Evolutionary conservation across 2,888 invertebrate species (phyloP), one percentile per base, ranked within the genome.

Genomic region (Hirtodrosophila histrioides): DNA sequence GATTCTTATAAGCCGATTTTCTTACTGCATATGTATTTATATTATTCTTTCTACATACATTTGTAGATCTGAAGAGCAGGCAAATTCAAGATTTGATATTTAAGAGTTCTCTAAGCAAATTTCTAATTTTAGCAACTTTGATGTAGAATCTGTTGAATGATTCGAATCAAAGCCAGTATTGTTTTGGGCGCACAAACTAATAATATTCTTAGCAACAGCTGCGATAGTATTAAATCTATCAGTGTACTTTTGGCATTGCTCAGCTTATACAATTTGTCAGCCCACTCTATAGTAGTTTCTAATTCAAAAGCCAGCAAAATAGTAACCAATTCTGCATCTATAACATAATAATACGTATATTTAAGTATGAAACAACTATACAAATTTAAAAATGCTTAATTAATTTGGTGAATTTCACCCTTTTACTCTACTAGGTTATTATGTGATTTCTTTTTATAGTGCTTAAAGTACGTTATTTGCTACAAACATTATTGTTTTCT

Each of bases 1-100:
- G 87, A 87, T 87, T 82, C 81, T 87, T 86, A 83, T 73, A 80
- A 84, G 54, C 68, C 81, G 66, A 84, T 80, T 80, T 74, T 84
- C 66, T 70, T 78, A 63, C 55, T 55, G 58, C 54, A 55, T 31
- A 65, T 17, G 43, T 17, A 55, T 51, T 43, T 37, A 41, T 54
- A 51, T 48, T 58, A 56, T 63, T 69, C 51, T 27, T 27, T 27
- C 5, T 27, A 5, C 6, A 27, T 75, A 69, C 46, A 51, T 46
- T 43, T 62, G 50, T 56, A 68, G 36, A 64, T 43, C 41, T 33
- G 37, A 48, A 70, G 48, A 31, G 11, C 17, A 74, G 62, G n/a
- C 12, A 39, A 61, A 45, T 56, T 54, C 10, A 67, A 50, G 11
- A 55, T 36, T 39, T 51, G n/a, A 27, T 27, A 51, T 37, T 24